Evolutionary conservation across 2,113 vertebrate genomes (phyloP).

Genomic region (Pungitius pungitius): DNA sequence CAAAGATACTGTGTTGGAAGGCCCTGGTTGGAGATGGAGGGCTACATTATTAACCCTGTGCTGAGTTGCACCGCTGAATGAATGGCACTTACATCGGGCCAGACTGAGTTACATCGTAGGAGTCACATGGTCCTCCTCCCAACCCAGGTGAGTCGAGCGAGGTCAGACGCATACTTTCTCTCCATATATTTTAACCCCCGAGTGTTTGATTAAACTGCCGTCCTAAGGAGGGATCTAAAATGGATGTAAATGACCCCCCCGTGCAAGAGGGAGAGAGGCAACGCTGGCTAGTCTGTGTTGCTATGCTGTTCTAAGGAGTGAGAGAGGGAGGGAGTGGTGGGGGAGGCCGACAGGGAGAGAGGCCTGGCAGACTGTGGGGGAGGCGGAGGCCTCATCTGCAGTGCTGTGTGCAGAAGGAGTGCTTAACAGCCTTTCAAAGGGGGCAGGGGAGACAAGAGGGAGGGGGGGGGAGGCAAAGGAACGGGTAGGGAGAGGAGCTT

Average conservation of each 20-base stretch:
- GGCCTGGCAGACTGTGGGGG: conserved; percentile 72
- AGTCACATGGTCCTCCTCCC: conserved; percentile 3
- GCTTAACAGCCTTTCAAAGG: conserved; percentile 55
- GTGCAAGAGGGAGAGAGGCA: conserved; percentile 45
- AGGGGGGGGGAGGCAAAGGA: neutral
- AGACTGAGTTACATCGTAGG: conserved; percentile 18
- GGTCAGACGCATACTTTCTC: neutral
- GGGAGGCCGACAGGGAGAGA: conserved; percentile 43
- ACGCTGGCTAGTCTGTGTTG: conserved; percentile 72
- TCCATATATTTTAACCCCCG: neutral
- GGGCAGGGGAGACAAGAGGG: conserved; percentile 17
- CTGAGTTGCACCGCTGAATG: conserved; percentile 13
- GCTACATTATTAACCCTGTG: conserved; percentile 48
- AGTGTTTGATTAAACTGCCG: conserved; percentile 43
- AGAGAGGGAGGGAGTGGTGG: conserved; percentile 45
- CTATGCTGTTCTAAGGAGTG: conserved; percentile 73
- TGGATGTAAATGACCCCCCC: conserved; percentile 75
- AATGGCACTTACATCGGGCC: conserved; percentile 13
- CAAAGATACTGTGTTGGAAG: conserved; percentile 19
- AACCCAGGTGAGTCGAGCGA: conserved; percentile 18
- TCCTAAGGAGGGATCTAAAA: conserved; percentile 69
- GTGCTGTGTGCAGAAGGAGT: conserved; percentile 77
- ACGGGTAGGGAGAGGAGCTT: neutral
- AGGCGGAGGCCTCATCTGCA: conserved; percentile 76
- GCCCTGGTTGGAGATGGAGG: conserved; percentile 31